Percentiles rank a stretch among this genome's conserved stretches.
Conservation (phyloP, 1,140 invertebrate genomes). For the Sinella curviseta region DNA sequence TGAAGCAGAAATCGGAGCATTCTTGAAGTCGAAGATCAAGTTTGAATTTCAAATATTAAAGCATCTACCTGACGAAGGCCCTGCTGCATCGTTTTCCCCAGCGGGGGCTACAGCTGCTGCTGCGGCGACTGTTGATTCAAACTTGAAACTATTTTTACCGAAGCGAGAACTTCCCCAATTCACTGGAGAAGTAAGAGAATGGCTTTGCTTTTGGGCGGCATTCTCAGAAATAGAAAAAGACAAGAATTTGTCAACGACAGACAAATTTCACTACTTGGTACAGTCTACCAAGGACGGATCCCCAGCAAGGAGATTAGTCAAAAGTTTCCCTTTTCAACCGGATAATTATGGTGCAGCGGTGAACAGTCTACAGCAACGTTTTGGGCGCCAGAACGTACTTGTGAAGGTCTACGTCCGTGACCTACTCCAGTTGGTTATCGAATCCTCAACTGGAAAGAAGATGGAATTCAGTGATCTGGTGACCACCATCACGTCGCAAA, state of each 20-base stretch:
- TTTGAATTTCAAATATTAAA: too few relatives aligned
- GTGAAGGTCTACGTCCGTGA: conserved; percentile 53
- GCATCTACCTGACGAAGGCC: too few relatives aligned
- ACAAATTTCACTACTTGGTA: neutral
- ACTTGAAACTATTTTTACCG: neutral
- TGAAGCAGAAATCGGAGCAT: too few relatives aligned
- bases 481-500: neutral
- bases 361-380: conserved; percentile 49
- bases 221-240: neutral
- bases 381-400: conserved; percentile 51
- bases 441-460: neutral
- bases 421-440: conserved; percentile 48
- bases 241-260: neutral
- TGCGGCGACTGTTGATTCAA: too few relatives aligned
- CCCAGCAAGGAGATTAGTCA: conserved; percentile 39
- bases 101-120: too few relatives aligned
- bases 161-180: neutral
- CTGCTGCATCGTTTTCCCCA: too few relatives aligned
- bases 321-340: conserved; percentile 49
- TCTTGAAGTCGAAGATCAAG: too few relatives aligned
- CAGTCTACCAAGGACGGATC: neutral
- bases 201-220: neutral
- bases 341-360: conserved; percentile 51
- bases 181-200: neutral
- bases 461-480: neutral